Evolutionary conservation across 2,113 vertebrate species (phyloP).

Genomic region (Rhizomys pruinosus): DNA sequence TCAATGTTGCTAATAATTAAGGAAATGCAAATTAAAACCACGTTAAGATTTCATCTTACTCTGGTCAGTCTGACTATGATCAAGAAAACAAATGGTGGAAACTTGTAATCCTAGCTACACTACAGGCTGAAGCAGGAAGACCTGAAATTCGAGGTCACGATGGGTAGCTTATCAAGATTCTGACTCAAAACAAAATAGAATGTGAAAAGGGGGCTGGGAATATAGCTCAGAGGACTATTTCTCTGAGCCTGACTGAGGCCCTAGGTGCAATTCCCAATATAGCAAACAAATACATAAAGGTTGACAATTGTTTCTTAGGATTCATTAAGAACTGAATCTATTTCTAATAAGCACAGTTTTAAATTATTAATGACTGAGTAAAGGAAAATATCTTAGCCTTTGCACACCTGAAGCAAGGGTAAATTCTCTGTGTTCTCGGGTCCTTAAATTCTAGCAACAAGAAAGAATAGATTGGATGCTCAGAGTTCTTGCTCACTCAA

Average conservation of each 20-base stretch:
- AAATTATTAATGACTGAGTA: slow-evolving; percentile 9
- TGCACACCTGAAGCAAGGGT: background rate
- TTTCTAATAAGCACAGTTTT: background rate
- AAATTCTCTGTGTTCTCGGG: background rate
- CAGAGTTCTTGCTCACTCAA: background rate
- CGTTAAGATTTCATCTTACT: too few relatives aligned
- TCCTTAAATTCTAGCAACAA: background rate
- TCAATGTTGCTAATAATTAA: too few relatives aligned
- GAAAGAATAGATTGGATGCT: background rate
- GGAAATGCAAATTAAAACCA: too few relatives aligned
- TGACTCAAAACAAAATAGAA: background rate
- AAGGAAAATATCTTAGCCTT: background rate
- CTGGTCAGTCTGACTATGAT: too few relatives aligned
- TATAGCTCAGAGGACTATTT: background rate
- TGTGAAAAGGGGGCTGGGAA: background rate
- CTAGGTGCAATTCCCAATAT: background rate
- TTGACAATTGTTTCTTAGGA: background rate
- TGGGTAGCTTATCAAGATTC: background rate
- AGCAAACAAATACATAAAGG: background rate
- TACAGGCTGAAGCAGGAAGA: background rate
- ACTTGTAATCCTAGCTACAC: background rate
- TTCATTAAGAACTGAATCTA: background rate
- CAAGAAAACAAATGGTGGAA: background rate
- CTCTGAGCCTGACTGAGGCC: background rate
- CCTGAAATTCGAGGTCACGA: background rate